Conservation (phyloP, 2,888 invertebrate genomes). For the Pyrocoelia pectoralis region DNA sequence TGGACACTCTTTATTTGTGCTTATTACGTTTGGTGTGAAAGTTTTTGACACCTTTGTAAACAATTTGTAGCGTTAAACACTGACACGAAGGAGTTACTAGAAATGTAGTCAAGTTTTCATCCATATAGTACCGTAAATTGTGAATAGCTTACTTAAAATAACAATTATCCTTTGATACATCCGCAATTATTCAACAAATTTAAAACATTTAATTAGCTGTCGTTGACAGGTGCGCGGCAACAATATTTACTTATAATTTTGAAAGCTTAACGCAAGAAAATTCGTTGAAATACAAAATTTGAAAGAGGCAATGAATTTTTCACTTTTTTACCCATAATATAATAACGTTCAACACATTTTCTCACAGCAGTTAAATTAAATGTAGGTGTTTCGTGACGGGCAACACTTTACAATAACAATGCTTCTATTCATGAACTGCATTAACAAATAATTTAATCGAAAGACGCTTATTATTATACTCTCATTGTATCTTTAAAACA, state of each 20-base stretch:
- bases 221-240: background rate
- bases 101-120: too few species aligned
- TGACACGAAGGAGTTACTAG: too few species aligned
- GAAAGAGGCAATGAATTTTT: slow-evolving; percentile 7
- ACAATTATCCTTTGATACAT: too few species aligned
- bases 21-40: too few species aligned
- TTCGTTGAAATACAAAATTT: too few species aligned
- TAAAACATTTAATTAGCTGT: background rate
- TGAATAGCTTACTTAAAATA: too few species aligned
- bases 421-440: slow-evolving; percentile 27
- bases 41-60: too few species aligned
- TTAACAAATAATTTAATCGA: slow-evolving; percentile 36
- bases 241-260: background rate
- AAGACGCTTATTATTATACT: slow-evolving; percentile 30
- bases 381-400: slow-evolving; percentile 36
- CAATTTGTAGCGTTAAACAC: too few species aligned
- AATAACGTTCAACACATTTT: slow-evolving; percentile 18
- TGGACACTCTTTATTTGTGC: background rate
- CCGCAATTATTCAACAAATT: too few species aligned
- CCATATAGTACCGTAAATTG: too few species aligned
- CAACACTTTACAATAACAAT: slow-evolving; percentile 34
- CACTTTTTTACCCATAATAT: background rate
- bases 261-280: background rate
- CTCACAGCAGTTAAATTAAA: slow-evolving; percentile 30
- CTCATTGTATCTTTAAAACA: slow-evolving; percentile 26